phyloP scores from a whole-genome alignment of 2,888 invertebrate species.

The Scrobipalpa costella region DNA sequence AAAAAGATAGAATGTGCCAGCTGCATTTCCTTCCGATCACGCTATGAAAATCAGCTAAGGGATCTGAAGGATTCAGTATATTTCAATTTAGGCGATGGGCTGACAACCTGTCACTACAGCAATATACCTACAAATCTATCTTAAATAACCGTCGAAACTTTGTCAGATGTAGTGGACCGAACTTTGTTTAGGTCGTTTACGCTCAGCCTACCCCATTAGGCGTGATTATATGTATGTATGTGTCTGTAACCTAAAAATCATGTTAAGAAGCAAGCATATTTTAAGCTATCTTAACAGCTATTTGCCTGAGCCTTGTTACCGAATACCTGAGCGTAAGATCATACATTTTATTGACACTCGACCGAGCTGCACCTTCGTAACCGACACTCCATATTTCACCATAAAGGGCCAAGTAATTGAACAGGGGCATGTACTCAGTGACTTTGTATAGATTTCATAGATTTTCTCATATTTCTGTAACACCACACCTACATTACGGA shows the following conservation, averaged over 20 bases:
- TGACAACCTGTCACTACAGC: no score
- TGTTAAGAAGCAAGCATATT: not conserved
- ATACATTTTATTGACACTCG: not conserved
- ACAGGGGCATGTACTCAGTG: not conserved
- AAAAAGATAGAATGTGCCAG: no score
- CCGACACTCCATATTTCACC: not conserved
- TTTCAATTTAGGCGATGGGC: no score
- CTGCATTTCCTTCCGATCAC: no score
- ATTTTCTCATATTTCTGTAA: conserved; percentile 14
- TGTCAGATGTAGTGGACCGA: no score
- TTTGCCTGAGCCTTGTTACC: not conserved
- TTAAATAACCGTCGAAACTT: no score
- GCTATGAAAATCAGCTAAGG: no score
- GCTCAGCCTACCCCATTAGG: no score
- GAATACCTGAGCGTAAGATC: not conserved
- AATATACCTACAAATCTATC: no score
- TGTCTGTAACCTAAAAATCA: not conserved
- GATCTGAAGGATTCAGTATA: no score
- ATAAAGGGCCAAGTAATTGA: conserved; percentile 1
- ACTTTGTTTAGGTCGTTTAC: no score
- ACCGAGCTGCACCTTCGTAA: not conserved
- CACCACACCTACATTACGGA: not conserved
- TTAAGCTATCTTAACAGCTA: not conserved
- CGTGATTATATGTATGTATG: no score
- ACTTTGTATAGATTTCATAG: conserved; percentile 8